Conservation (phyloP, 1,140 invertebrate species). For the Listronotus bonariensis region DNA sequence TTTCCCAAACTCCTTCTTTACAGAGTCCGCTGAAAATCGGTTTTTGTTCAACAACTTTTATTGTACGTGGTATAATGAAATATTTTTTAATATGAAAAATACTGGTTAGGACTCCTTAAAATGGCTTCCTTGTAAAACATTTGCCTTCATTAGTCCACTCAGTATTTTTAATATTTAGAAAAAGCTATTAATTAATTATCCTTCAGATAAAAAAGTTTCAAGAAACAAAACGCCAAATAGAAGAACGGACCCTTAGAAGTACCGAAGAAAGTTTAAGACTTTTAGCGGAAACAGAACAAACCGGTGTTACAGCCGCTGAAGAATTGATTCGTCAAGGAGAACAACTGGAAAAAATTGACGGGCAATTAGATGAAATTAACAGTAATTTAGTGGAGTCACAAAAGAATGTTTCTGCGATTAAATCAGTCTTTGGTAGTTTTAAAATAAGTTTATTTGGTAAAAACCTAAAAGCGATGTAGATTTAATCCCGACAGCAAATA, state of each 20-base stretch:
- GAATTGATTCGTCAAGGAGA: constrained; percentile 1
- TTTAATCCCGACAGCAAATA: not conserved
- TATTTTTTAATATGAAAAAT: too few relatives aligned
- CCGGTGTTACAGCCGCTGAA: not conserved
- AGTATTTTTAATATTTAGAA: too few relatives aligned
- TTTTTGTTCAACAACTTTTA: too few relatives aligned
- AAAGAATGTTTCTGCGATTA: constrained; percentile 1
- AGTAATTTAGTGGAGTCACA: not conserved
- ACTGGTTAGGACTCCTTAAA: too few relatives aligned
- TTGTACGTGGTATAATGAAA: too few relatives aligned
- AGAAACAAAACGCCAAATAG: constrained; percentile 4
- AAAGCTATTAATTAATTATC: too few relatives aligned
- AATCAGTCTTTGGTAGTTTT: not conserved
- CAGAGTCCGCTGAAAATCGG: too few relatives aligned
- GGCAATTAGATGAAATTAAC: constrained; percentile 3
- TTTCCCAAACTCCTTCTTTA: too few relatives aligned
- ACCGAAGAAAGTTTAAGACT: constrained; percentile 1
- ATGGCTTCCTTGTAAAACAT: too few relatives aligned
- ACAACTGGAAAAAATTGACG: not conserved
- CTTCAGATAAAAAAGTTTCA: not conserved
- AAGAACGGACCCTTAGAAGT: not conserved
- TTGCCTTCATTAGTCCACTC: too few relatives aligned
- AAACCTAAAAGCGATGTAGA: not conserved
- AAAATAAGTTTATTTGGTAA: constrained; percentile 2
- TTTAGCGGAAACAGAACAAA: not conserved